A percentile compares a stretch with the other conserved stretches of the same genome.
Evolutionary conservation across 2,888 invertebrate species (phyloP).

Genomic region (Neuroscelio doddi): DNA sequence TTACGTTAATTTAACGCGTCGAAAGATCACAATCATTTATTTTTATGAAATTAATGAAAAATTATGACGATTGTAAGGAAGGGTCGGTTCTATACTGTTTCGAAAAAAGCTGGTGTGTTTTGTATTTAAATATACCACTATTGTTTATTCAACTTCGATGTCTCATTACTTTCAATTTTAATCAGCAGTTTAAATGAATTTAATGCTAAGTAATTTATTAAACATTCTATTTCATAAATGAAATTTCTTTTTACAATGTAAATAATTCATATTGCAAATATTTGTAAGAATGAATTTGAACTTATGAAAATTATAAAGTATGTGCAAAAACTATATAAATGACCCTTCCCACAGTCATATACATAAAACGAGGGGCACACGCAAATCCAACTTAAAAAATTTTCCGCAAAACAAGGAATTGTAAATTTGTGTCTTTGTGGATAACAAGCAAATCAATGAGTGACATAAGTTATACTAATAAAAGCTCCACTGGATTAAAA

Average conservation of each 20-base stretch:
- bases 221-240: too few species aligned
- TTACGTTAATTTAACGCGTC: background rate
- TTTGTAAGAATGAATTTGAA: too few species aligned
- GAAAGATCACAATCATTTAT: background rate
- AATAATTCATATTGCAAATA: too few species aligned
- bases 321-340: too few species aligned
- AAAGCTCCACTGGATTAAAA: too few species aligned
- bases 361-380: conserved; percentile 40
- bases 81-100: too few species aligned
- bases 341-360: conserved; percentile 16
- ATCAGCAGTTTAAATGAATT: too few species aligned
- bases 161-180: conserved; percentile 28
- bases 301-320: too few species aligned
- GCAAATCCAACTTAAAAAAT: conserved; percentile 29
- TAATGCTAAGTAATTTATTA: too few species aligned
- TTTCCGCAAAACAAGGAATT: background rate
- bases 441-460: conserved; percentile 3
- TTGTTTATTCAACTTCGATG: conserved; percentile 23
- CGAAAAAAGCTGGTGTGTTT: too few species aligned
- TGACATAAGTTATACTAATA: background rate
- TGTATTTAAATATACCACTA: too few species aligned
- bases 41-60: background rate
- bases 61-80: background rate
- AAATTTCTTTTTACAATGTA: too few species aligned
- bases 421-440: conserved; percentile 10